Percentiles rank a stretch among this genome's conserved stretches.
Evolutionary conservation across 2,797 vertebrate genomes (phyloP).

Genomic region (Scomberomorus guttatus): DNA sequence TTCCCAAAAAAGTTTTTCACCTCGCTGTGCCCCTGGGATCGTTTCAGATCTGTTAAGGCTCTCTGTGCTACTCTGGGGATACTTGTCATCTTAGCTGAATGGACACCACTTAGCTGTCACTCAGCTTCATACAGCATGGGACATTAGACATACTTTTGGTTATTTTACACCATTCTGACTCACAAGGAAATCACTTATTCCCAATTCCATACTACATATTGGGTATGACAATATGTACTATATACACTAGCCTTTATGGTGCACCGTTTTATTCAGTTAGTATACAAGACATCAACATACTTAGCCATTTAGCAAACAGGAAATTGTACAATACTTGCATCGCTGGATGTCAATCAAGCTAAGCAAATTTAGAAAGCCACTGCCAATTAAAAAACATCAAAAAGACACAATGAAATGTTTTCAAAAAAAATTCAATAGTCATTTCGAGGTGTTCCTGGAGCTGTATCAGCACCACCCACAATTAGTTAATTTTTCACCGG

Average conservation of each 20-base stretch:
- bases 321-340: not conserved
- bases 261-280: not conserved
- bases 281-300: not conserved
- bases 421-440: too few relatives aligned
- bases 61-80: not conserved
- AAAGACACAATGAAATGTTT: too few relatives aligned
- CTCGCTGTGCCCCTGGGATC: conserved; percentile 38
- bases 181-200: not conserved
- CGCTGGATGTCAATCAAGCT: not conserved
- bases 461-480: not conserved
- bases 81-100: conserved; percentile 2
- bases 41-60: conserved; percentile 17
- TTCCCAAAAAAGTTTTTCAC: conserved; percentile 48
- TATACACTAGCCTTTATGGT: not conserved
- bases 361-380: not conserved
- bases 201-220: not conserved
- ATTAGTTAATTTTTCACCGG: not conserved
- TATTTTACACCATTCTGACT: not conserved
- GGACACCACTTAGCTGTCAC: not conserved
- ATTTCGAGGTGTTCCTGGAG: not conserved
- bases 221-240: not conserved
- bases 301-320: not conserved
- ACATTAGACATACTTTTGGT: not conserved
- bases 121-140: not conserved
- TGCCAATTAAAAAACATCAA: not conserved